Conservation (phyloP, 2,113 vertebrate genomes). For the Seriola dumerili region DNA sequence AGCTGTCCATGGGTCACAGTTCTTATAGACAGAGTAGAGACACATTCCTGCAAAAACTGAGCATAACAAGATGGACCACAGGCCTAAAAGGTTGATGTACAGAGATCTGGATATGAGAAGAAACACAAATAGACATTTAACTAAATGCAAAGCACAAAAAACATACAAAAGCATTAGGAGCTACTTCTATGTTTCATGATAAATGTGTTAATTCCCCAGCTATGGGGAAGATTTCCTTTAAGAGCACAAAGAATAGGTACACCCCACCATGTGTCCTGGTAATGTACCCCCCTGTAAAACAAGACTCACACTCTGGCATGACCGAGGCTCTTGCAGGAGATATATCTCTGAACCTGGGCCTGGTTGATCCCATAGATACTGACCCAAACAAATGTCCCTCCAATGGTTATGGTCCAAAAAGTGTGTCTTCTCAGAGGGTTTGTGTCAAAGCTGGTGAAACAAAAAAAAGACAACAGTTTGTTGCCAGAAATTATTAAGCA, state of each 20-base stretch:
- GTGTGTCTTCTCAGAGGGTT: constrained; percentile 93
- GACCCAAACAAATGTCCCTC: constrained; percentile 92
- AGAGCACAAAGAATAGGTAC: not conserved
- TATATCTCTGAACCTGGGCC: constrained; percentile 96
- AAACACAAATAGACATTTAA: not conserved
- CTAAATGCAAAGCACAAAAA: not conserved
- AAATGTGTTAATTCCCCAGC: not conserved
- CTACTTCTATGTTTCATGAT: not conserved
- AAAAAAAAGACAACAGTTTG: not conserved
- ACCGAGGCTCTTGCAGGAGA: constrained; percentile 92
- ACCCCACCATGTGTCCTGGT: not conserved
- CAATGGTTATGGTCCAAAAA: constrained; percentile 93
- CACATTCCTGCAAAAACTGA: constrained; percentile 88
- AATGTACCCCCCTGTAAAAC: fast-evolving
- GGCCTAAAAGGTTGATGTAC: constrained; percentile 92
- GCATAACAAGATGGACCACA: constrained; percentile 88
- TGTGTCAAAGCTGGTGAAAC: constrained; percentile 87
- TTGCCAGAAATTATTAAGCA: not conserved
- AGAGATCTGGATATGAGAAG: constrained; percentile 85
- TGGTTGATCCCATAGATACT: constrained; percentile 93
- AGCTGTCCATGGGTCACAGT: constrained; percentile 91
- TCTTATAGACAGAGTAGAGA: constrained; percentile 92
- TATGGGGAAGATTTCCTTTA: not conserved
- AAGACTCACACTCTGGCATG: constrained; percentile 93
- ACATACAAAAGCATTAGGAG: not conserved